These are phyloP conservation scores for Aldabrachelys gigantea DNA, from an alignment of 2,113 vertebrate species.

Conservation along the genomic window DNA sequence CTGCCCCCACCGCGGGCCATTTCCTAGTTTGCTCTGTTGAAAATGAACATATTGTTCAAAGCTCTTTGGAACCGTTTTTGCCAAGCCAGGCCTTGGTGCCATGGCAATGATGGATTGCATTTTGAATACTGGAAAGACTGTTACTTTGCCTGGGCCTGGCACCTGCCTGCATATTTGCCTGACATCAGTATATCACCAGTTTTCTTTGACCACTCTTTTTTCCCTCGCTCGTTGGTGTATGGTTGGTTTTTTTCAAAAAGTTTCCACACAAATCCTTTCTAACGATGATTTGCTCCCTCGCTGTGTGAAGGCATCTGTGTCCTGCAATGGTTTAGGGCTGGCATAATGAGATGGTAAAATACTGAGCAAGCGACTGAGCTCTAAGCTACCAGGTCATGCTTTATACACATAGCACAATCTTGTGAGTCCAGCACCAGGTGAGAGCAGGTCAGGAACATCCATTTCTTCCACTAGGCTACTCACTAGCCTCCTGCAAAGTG, in stretches of 20 bases:
- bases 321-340: too few species aligned
- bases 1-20: not conserved
- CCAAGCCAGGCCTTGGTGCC: not conserved
- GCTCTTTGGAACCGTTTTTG: too few species aligned
- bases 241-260: not conserved
- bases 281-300: not conserved
- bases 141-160: not conserved
- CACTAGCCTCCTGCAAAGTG: too few species aligned
- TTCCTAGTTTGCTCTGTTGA: not conserved
- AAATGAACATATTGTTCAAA: not conserved
- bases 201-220: not conserved
- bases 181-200: fast-evolving
- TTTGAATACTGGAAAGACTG: not conserved
- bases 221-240: not conserved
- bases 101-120: not conserved
- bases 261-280: not conserved
- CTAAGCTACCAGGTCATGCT: not conserved
- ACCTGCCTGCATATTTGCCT: not conserved
- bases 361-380: not conserved
- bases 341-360: not conserved
- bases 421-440: not conserved
- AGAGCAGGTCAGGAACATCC: not conserved
- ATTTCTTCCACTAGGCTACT: too few species aligned
- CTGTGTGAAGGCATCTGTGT: too few species aligned
- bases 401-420: not conserved